These are phyloP conservation scores for Calyptomena viridis DNA, from an alignment of 2,113 vertebrate species.

Conservation along the genomic window DNA sequence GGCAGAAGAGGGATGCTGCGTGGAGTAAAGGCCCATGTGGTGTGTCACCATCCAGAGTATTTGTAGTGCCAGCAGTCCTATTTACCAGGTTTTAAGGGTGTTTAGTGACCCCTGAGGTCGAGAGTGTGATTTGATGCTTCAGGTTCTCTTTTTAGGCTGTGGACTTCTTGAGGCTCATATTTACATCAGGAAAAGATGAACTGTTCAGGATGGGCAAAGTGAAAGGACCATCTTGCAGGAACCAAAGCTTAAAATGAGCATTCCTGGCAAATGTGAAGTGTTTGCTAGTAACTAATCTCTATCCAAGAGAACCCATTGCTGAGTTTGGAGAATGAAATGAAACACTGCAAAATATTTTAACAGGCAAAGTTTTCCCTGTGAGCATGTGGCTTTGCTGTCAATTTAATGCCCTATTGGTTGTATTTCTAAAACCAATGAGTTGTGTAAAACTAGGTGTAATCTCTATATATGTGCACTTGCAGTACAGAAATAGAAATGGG, in stretches of 20 bases:
- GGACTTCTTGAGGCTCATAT: rapidly evolving
- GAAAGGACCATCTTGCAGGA: not conserved
- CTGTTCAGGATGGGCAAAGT: not conserved
- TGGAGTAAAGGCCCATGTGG: not conserved
- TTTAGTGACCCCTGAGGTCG: not conserved
- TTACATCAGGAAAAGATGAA: not conserved
- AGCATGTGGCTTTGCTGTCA: not conserved
- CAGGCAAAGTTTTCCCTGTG: not conserved
- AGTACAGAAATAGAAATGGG: not conserved
- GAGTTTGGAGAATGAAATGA: not conserved
- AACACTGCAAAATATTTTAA: not conserved
- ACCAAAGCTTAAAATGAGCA: not conserved
- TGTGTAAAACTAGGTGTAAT: not conserved
- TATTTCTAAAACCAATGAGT: not conserved
- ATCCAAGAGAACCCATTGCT: not conserved
- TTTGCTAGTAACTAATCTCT: not conserved
- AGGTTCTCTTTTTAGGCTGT: not conserved
- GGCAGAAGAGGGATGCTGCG: not conserved
- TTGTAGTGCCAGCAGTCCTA: not conserved
- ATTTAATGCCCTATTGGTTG: not conserved
- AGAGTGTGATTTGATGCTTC: not conserved
- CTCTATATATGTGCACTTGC: not conserved
- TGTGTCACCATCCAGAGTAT: not conserved
- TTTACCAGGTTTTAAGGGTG: not conserved
- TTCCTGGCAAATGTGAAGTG: not conserved